Conservation (phyloP, 2,888 invertebrate species). For the Altica lythri region DNA sequence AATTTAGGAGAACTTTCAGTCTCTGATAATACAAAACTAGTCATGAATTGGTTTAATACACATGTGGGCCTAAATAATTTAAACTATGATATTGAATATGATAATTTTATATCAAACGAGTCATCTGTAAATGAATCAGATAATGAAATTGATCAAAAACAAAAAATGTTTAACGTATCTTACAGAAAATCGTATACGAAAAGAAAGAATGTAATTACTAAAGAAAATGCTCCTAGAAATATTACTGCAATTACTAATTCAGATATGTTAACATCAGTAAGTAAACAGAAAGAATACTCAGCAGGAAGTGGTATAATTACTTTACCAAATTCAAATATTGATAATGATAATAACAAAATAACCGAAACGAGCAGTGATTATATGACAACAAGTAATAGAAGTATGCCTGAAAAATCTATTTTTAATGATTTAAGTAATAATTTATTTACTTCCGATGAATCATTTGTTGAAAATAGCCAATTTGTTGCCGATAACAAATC, state of each 20-base stretch:
- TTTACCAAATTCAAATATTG: conserved; percentile 42
- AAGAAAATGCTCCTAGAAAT: no score
- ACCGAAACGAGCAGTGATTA: conserved; percentile 51
- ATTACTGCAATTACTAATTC: no score
- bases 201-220: no score
- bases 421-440: conserved; percentile 35
- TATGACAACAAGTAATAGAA: conserved; percentile 50
- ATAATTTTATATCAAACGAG: conserved; percentile 35
- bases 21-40: conserved; percentile 50
- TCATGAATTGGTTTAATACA: conserved; percentile 52
- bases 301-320: conserved; percentile 51
- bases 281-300: no score
- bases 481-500: conserved; percentile 3
- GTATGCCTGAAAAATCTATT: no score
- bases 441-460: conserved; percentile 24
- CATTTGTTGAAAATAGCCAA: conserved; percentile 14
- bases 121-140: conserved; percentile 46
- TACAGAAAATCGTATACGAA: conserved; percentile 44
- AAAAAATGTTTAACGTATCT: conserved; percentile 34
- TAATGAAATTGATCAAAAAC: conserved; percentile 34
- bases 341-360: no score
- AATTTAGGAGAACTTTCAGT: no score
- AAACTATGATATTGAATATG: conserved; percentile 22
- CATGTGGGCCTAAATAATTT: conserved; percentile 32
- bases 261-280: no score